Base-by-base conservation (phyloP, 1,140 invertebrate genomes). In the Calliphora vicina region DNA sequence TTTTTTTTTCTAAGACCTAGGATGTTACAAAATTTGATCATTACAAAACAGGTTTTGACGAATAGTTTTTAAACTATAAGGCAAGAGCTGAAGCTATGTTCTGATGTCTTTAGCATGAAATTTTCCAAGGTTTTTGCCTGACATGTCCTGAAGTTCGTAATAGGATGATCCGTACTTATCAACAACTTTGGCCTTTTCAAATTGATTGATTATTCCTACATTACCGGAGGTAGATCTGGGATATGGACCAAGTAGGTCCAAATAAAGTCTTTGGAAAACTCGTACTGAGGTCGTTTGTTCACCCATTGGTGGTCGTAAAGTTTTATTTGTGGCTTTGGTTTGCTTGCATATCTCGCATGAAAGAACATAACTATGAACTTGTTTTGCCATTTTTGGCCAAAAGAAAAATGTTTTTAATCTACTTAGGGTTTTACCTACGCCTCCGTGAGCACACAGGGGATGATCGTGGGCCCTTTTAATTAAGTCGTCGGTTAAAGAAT, bases 381-480 rank as follows among this genome's bases (percentile, higher is more conserved):
- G 26, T 29, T 76, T 35, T 27, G 35, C 73, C 17, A 35, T n/a
- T 35, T 35, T 57, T 29, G 50, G 45, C 45, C 50, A 81, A 81
- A 57, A 81, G 26, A 57, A 81, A 61, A 17, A 61, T 17, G 43
- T 20, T 26, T 50, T 50, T 23, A 61, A 8, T 29, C 25, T 61
- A 25, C 67, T 25, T 5, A 81, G 5, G 3, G 80, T 81, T n/a
- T 81, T 81, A 26, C 26, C 57, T n/a, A 81, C 29, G 10, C 81
- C 81, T 5, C 81, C 61, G 42, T 82, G 81, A 20, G 81, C 13
- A 72, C 61, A 82, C 42, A 73, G 29, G 23, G 35, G 67, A 72
- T 25, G 27, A 50, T 82, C 81, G 50, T 82, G 81, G n/a, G 81
- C 35, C 23, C 23, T 80, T 50, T 80, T 27, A 25, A 80, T 43